Base-by-base conservation (phyloP, 2,888 invertebrate species). In the Agrochola litura region DNA sequence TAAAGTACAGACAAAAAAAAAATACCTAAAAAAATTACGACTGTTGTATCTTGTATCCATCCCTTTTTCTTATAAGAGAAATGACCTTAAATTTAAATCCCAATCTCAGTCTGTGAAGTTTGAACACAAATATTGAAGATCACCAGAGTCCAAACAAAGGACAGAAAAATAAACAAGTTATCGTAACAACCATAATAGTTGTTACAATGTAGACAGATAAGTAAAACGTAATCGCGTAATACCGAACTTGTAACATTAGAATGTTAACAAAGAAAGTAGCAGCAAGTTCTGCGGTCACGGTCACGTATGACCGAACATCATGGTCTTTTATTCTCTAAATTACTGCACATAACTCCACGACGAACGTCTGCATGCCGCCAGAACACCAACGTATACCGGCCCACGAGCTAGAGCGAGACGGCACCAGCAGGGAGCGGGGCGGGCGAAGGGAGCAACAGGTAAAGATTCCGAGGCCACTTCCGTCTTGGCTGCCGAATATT, bases 401-500 rank as follows among this genome's bases (percentile, higher is more conserved):
- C 85, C 77, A 85, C 82, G 92, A 89, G 93, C 83, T 88, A 94
- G 93, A 95, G 92, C 84, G 96, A 94, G 96, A 96, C 85, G 80
- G 89, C 88, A 88, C 86, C 88, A 92, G 90, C 89, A 89, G 92
- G 92, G 93, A 92, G 92, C 91, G 92, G 94, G 90, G 92, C 94
- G 95, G 95, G 95, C 93, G 95, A 95, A 96, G 96, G 96, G 96
- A 96, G 96, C 96, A 96, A 96, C 96, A 96, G 96, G 96, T 96
- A 96, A 96, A 96, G 96, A 96, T 96, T 96, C 96, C 96, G 96
- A 96, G 96, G 96, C 96, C 96, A 96, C 96, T 96, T 96, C 96
- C 96, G 96, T 96, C 96, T 96, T 96, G 95, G 96, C 96, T 95
- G 96, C 96, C 96, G 96, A 96, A 96, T 96, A 96, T 96, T 96